Percentiles rank a stretch among this genome's conserved stretches.
These are phyloP conservation scores for Heptascelio sp. DNA, from an alignment of 2,888 invertebrate genomes.

Conservation along the genomic window DNA sequence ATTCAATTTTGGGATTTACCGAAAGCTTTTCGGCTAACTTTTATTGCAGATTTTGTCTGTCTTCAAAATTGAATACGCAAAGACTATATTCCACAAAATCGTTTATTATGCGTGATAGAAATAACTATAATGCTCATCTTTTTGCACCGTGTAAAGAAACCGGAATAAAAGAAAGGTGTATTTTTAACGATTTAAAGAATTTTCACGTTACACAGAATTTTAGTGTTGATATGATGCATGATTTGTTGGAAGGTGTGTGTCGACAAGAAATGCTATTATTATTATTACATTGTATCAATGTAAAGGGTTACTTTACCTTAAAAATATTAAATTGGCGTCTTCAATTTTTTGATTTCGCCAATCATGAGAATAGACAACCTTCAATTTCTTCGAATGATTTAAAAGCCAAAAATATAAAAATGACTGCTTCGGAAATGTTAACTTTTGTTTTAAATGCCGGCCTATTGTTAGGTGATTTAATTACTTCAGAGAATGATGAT, in stretches of 20 bases:
- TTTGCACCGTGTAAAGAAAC: background rate
- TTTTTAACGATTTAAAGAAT: conserved; percentile 34
- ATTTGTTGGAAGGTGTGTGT: conserved; percentile 50
- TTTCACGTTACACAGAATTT: conserved; percentile 51
- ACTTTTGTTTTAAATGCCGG: conserved; percentile 38
- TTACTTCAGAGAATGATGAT: conserved; percentile 28
- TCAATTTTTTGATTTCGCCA: conserved; percentile 20
- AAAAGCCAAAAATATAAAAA: conserved; percentile 21
- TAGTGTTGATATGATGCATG: conserved; percentile 50
- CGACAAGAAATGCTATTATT: conserved; percentile 35
- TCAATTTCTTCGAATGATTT: conserved; percentile 29
- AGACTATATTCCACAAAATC: background rate
- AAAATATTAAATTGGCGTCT: conserved; percentile 53
- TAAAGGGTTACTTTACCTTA: conserved; percentile 40
- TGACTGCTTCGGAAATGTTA: conserved; percentile 50
- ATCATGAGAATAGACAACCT: conserved; percentile 35
- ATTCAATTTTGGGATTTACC: conserved; percentile 53
- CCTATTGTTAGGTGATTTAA: conserved; percentile 39
- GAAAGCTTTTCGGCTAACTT: conserved; percentile 48
- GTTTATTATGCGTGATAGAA: background rate
- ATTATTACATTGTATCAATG: conserved; percentile 15
- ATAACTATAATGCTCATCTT: conserved; percentile 11
- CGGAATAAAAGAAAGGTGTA: conserved; percentile 23
- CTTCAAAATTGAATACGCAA: background rate
- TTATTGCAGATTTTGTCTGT: conserved; percentile 53